Evolutionary conservation across 2,888 invertebrate genomes (phyloP).

Genomic region (Nomada flava): DNA sequence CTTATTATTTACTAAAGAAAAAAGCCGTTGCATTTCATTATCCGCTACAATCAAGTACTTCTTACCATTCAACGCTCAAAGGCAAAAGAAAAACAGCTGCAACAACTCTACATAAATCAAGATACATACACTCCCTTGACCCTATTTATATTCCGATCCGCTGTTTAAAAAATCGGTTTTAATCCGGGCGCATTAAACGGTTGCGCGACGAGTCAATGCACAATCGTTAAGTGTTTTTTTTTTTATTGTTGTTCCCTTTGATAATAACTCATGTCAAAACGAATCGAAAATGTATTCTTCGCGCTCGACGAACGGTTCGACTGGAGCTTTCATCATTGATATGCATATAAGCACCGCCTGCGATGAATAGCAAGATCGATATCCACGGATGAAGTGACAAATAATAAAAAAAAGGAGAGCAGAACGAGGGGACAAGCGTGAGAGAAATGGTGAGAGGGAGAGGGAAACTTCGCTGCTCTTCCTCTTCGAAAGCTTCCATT

Average conservation of each 20-base stretch:
- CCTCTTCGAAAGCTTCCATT: constrained; percentile 34
- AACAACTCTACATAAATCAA: background rate
- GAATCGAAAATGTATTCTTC: constrained; percentile 63
- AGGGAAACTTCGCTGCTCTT: constrained; percentile 33
- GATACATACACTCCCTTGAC: background rate
- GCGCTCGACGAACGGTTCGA: constrained; percentile 49
- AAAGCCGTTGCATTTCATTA: background rate
- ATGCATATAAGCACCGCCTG: constrained; percentile 62
- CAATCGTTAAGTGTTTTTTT: constrained; percentile 39
- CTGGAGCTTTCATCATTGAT: constrained; percentile 64
- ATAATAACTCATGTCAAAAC: constrained; percentile 45
- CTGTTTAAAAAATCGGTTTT: constrained; percentile 12
- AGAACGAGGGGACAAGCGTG: background rate
- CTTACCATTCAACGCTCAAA: background rate
- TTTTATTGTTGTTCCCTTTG: background rate
- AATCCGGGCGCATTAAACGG: constrained; percentile 20
- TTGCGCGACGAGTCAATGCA: constrained; percentile 12
- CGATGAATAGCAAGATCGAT: constrained; percentile 66
- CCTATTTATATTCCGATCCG: constrained; percentile 1
- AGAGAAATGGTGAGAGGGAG: background rate
- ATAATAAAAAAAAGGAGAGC: constrained; percentile 44
- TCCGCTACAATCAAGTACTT: background rate
- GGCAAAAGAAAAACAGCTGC: background rate
- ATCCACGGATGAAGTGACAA: constrained; percentile 58
- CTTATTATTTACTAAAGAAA: too few relatives aligned